Evolutionary conservation across 2,888 invertebrate genomes (phyloP).

Genomic region (Carcina quercana): DNA sequence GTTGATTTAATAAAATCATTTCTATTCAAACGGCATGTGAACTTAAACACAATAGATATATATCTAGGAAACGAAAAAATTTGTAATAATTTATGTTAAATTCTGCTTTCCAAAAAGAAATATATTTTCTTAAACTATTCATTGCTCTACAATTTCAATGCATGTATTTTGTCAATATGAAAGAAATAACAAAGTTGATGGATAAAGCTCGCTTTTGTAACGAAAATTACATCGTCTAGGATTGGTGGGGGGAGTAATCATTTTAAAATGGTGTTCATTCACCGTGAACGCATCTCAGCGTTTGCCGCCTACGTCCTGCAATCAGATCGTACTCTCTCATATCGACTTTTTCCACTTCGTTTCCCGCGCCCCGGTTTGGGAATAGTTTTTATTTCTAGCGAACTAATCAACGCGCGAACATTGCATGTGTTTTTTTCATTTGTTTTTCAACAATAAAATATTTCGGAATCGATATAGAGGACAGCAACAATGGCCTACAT

Average conservation of each 20-base stretch:
- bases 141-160: too few relatives aligned
- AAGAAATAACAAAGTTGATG: too few relatives aligned
- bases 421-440: constrained; percentile 27
- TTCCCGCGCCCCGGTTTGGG: constrained; percentile 59
- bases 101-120: too few relatives aligned
- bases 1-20: too few relatives aligned
- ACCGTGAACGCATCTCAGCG: constrained; percentile 58
- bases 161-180: too few relatives aligned
- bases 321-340: constrained; percentile 56
- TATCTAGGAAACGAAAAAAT: too few relatives aligned
- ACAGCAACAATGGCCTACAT: too few relatives aligned
- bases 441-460: neutral
- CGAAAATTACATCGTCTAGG: neutral
- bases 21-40: too few relatives aligned
- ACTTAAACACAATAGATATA: too few relatives aligned
- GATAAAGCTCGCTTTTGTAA: too few relatives aligned
- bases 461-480: neutral
- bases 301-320: constrained; percentile 63
- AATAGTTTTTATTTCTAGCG: constrained; percentile 67
- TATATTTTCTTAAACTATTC: too few relatives aligned
- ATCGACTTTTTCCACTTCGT: constrained; percentile 71
- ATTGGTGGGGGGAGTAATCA: constrained; percentile 30
- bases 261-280: constrained; percentile 58
- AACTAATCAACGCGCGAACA: constrained; percentile 67
- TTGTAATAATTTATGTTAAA: too few relatives aligned